phyloP scores from a whole-genome alignment of 2,888 invertebrate species.

The Chaitophorus viminalis region DNA sequence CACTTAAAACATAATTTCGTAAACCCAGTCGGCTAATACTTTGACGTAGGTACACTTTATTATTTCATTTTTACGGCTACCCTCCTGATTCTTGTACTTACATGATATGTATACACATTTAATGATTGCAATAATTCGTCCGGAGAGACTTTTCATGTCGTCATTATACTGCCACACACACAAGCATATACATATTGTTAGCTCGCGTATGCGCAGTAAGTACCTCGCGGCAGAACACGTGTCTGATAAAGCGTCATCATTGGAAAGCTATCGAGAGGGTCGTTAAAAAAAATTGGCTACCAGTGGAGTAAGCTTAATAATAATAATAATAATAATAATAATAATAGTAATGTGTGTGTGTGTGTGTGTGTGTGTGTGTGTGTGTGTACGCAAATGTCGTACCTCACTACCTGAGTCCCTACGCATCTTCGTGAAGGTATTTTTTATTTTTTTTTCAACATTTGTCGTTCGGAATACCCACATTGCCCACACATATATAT shows the following conservation, averaged over 20 bases:
- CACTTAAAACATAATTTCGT: conserved; percentile 2
- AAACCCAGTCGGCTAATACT: not conserved
- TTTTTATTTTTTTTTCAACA: not conserved
- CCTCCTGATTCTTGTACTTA: not conserved
- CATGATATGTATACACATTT: not conserved
- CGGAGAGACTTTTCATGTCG: not conserved
- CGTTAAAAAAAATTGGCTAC: not conserved
- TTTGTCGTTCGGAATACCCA: too few relatives aligned
- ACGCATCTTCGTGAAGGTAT: not conserved
- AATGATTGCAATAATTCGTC: not conserved
- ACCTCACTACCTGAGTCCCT: not conserved
- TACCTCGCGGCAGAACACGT: not conserved
- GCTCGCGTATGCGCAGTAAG: not conserved
- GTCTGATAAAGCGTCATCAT: too few relatives aligned
- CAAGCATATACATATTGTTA: not conserved
- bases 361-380: too few relatives aligned
- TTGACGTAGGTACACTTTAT: not conserved
- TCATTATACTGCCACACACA: not conserved
- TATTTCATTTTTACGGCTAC: not conserved
- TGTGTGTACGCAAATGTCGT: too few relatives aligned
- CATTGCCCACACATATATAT: not conserved
- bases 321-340: too few relatives aligned
- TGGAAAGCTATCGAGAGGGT: not conserved
- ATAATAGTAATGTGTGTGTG: too few relatives aligned
- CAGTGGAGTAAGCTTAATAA: too few relatives aligned